phyloP scores from a whole-genome alignment of 2,113 vertebrate genomes.

The Leptobrachium leishanense region DNA sequence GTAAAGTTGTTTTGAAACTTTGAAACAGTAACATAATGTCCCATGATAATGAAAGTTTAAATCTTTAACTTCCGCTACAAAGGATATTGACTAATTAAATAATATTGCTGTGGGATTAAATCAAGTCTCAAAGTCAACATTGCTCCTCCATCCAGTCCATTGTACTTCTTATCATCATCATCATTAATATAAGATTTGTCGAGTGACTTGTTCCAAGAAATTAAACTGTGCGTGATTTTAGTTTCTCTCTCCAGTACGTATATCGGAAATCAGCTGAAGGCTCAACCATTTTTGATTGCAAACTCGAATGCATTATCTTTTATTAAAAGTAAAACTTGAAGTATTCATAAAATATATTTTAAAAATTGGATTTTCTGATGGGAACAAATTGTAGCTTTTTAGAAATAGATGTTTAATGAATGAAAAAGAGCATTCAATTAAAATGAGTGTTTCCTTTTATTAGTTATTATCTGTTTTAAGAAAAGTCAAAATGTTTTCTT shows the following conservation, averaged over 20 bases:
- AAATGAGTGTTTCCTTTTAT: too few relatives aligned
- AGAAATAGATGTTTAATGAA: too few relatives aligned
- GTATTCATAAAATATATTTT: too few relatives aligned
- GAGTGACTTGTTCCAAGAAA: conserved; percentile 21
- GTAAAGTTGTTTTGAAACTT: neutral
- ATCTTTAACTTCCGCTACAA: conserved; percentile 31
- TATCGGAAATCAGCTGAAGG: too few relatives aligned
- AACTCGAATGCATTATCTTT: too few relatives aligned
- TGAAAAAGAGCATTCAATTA: too few relatives aligned
- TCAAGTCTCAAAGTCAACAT: conserved; percentile 29
- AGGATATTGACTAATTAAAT: conserved; percentile 44
- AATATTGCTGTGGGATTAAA: conserved; percentile 43
- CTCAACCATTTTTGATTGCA: too few relatives aligned
- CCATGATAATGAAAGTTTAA: conserved; percentile 33
- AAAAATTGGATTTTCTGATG: too few relatives aligned
- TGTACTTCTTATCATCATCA: conserved; percentile 41
- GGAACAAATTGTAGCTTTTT: too few relatives aligned
- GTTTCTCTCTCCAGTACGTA: neutral
- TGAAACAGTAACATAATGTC: conserved; percentile 35
- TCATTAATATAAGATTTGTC: conserved; percentile 28
- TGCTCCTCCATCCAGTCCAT: conserved; percentile 21
- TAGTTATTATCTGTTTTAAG: too few relatives aligned
- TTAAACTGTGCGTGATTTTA: conserved; percentile 13
- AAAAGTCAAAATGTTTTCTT: too few relatives aligned
- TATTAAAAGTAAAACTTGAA: too few relatives aligned